Percentiles rank a stretch among this genome's conserved stretches.
Conservation (phyloP, 2,888 invertebrate species). For the Luperina testacea region DNA sequence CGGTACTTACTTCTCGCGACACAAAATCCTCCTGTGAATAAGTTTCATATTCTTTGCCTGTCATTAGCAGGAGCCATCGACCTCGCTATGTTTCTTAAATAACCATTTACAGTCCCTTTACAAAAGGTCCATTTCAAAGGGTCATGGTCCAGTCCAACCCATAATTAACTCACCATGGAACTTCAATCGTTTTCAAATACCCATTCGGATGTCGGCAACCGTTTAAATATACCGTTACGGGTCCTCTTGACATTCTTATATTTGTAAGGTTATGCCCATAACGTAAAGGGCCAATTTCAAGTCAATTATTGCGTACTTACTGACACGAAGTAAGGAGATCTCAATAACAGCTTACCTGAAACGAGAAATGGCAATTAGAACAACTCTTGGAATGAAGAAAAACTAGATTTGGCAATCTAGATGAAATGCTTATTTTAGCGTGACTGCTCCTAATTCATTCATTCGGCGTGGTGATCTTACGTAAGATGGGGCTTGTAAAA, state of each 20-base stretch:
- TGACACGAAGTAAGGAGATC: conserved; percentile 10
- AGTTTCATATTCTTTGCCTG: conserved; percentile 66
- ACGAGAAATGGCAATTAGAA: conserved; percentile 67
- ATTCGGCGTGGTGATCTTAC: conserved; percentile 55
- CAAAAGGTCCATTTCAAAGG: conserved; percentile 77
- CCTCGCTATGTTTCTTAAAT: conserved; percentile 75
- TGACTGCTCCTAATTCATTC: conserved; percentile 44
- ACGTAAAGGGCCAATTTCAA: conserved; percentile 26
- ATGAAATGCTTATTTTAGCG: conserved; percentile 42
- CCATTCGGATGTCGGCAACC: conserved; percentile 63
- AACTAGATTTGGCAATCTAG: conserved; percentile 51
- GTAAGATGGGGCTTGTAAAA: conserved; percentile 37
- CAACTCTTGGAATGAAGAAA: conserved; percentile 43
- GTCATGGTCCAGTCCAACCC: conserved; percentile 81
- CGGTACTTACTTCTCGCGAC: conserved; percentile 55
- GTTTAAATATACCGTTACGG: conserved; percentile 63
- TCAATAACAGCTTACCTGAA: conserved; percentile 76
- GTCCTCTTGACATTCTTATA: conserved; percentile 55
- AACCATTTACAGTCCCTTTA: conserved; percentile 73
- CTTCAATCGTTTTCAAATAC: conserved; percentile 79
- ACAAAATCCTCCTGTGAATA: conserved; percentile 59
- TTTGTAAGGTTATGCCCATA: conserved; percentile 36
- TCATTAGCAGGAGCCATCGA: conserved; percentile 74
- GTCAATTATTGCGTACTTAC: conserved; percentile 43
- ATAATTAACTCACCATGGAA: conserved; percentile 85